phyloP scores from a whole-genome alignment of 1,140 invertebrate species.

The Trypoxylus dichotomus region DNA sequence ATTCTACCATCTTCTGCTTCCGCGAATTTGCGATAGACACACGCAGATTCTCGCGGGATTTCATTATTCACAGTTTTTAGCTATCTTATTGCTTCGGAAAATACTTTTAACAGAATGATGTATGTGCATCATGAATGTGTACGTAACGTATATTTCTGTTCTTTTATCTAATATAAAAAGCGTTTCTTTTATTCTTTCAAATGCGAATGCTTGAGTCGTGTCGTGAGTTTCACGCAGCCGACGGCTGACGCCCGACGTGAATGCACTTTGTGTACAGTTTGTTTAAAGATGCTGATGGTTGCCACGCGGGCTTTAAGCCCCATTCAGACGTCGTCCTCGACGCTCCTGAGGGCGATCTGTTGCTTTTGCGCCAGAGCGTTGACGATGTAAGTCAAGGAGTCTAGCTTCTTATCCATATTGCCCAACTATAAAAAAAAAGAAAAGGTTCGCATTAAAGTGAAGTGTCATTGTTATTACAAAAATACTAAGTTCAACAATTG shows the following conservation, averaged over 20 bases:
- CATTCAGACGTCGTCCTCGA: conserved; percentile 56
- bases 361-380: conserved; percentile 66
- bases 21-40: not conserved
- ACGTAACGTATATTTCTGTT: no score
- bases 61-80: not conserved
- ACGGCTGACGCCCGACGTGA: not conserved
- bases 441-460: not conserved
- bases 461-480: not conserved
- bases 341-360: conserved; percentile 55
- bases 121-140: not conserved
- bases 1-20: not conserved
- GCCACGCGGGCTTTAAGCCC: not conserved
- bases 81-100: not conserved
- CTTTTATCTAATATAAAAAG: not conserved
- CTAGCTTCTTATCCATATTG: conserved; percentile 72
- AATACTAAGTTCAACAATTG: not conserved
- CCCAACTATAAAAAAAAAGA: conserved; percentile 60
- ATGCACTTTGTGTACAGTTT: not conserved
- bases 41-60: not conserved
- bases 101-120: not conserved
- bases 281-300: not conserved
- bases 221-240: not conserved
- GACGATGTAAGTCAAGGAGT: conserved; percentile 67
- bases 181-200: not conserved
- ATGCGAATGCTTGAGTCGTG: not conserved